Evolutionary conservation across 2,113 vertebrate genomes (phyloP), one percentile per base, ranked within the genome.

Genomic region (Tor tambroides): DNA sequence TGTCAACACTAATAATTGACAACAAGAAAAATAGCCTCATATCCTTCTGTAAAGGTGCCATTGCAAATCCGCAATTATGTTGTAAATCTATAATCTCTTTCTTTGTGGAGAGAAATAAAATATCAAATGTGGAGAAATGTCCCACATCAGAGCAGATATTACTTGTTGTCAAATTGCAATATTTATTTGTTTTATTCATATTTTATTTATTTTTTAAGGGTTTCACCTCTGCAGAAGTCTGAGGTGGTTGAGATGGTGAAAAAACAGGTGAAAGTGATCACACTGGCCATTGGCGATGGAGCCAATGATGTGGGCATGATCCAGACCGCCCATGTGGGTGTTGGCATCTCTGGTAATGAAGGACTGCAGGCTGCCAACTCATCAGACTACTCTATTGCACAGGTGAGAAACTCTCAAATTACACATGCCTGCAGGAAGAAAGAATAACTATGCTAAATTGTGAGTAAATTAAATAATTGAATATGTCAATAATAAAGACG

Each of bases 171-270:
- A 28, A 46, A 19, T 7, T 32, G 8, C 79, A 54, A 11, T 79
- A 3, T 79, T 30, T 30, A 21, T 26, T 21, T n/a, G n/a, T n/a
- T n/a, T n/a, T n/a, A n/a, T n/a, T n/a, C n/a, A n/a, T n/a, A n/a
- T n/a, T n/a, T n/a, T 43, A 6, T 10, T 85, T 67, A 46, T 46
- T 46, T 46, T 12, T 3, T 46, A 54, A 99, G 98, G 93, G 98
- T 99, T 35, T 99, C 98, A 77, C 98, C 98, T 17, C 96, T 99
- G 91, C 98, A 99, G 92, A 99, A 99, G 94, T 99, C 98, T 0
- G 98, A 99, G 93, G 97, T 99, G 87, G 98, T 99, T 84, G 98
- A 99, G 90, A 99, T 99, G 98, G 98, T 99, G 65, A 99, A 99
- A 92, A 99, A 98, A 54, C 97, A 99, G 92, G 98, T 99, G 65